Evolutionary conservation across 2,888 invertebrate species (phyloP), one percentile per base, ranked within the genome.

Genomic region (Gastracanthus pulcherrimus): DNA sequence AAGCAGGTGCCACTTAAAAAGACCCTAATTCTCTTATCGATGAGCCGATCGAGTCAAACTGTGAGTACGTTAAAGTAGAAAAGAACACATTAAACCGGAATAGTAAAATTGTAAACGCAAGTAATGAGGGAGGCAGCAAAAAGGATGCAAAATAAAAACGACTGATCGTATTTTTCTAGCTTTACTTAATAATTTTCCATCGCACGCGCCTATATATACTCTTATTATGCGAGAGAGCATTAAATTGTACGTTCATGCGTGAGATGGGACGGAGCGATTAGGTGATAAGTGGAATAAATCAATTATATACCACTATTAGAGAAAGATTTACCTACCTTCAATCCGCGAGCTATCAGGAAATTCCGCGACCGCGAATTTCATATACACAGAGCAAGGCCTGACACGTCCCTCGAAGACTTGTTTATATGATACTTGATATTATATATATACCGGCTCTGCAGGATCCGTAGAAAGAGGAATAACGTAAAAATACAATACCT

Each of bases 211-310:
- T 26, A 55, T 55, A 23, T 55, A 55, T 55, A 3, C 13, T 3
- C 48, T 69, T 45, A 69, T 48, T 51, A 31, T 34, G 34, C 26
- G 26, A 23, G 23, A 55, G 26, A 23, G 58, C 60, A 76, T 69
- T 60, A 69, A 34, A 62, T 71, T 19, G 48, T 36, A 26, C 45
- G 29, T 48, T 41, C 58, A 58, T 31, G 38, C 38, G 69, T 7
- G 26, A 29, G 55, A 67, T 72, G 36, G 41, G 55, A 34, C 26
- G 36, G 23, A 51, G n/a, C 58, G 69, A 75, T 82, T 72, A 76
- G 67, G 41, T 66, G 82, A 66, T 76, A 66, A 80, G 71, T 60
- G 72, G 76, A 70, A 76, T 80, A 80, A 82, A 82, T 79, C 82
- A 79, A 82, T 82, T 80, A 67, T 7, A 13, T 23, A 38, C 31